Conservation (phyloP, 2,797 vertebrate genomes). For the Heteromormyrus szaboi region DNA sequence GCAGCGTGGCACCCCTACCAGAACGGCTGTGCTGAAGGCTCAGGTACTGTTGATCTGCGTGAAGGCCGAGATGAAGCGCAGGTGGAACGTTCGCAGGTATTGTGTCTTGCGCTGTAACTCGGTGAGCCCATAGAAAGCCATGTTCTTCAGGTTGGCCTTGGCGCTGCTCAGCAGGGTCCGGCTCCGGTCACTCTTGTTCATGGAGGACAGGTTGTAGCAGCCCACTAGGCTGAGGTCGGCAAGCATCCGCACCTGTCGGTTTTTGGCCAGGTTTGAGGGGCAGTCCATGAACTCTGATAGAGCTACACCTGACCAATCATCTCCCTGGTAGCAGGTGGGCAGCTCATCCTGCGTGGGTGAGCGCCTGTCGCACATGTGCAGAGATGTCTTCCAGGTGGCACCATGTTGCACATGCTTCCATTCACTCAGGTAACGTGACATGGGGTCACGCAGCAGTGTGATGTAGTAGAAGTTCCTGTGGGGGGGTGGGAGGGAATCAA, state of each 20-base stretch:
- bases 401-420: not conserved
- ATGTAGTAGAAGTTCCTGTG: not conserved
- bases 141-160: constrained; percentile 93
- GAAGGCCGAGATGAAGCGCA: constrained; percentile 91
- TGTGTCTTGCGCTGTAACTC: constrained; percentile 98
- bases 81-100: constrained; percentile 92
- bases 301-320: constrained; percentile 77
- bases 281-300: constrained; percentile 81
- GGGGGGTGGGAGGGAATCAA: not conserved
- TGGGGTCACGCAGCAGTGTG: not conserved
- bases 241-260: constrained; percentile 94
- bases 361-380: not conserved
- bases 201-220: constrained; percentile 78
- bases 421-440: not conserved
- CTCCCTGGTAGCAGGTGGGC: constrained; percentile 72
- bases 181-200: constrained; percentile 87
- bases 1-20: not conserved
- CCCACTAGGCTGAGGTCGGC: constrained; percentile 80
- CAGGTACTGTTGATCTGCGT: constrained; percentile 90
- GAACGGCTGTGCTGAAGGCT: not conserved
- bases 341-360: constrained; percentile 49
- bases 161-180: constrained; percentile 85
- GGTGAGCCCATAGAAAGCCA: constrained; percentile 95
- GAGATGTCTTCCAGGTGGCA: not conserved
- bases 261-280: constrained; percentile 87